Base-by-base conservation (phyloP, 37 sponge, comb jelly and placozoan genomes). In the Spongia lamella region DNA sequence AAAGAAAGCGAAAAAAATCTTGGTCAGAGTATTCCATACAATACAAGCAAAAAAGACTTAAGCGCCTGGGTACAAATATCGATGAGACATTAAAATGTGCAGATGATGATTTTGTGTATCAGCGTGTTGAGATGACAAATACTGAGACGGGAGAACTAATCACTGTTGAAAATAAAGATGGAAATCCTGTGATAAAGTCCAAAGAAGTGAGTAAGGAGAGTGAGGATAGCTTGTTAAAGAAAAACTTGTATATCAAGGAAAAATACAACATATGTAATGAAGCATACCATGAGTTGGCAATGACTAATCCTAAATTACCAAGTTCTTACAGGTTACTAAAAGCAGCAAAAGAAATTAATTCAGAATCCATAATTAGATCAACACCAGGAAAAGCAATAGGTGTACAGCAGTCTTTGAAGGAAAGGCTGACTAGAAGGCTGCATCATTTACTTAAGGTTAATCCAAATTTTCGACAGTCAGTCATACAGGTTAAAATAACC, bases 261-360 rank as follows among this genome's bases (percentile, higher is more conserved):
- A 69, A 69, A 49, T 69, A 26, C 27, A 20, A 25, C 7, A 14
- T 69, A n/a, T 47, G 27, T 39, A 34, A 69, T 47, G 53, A 47
- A 69, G 70, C 70, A 26, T 69, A 50, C 27, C 70, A 69, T 43
- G 70, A 69, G 26, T 34, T 69, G 5, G 16, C 27, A 52, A 69
- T 69, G 70, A 4, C 50, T 13, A 20, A 19, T 7, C 32, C 7
- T n/a, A 15, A 13, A 26, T 13, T 69, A 13, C 70, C 70, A 22
- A 9, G 70, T 7, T 25, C 30, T 7, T 15, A 22, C 7, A 6
- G 16, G 50, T 20, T 47, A 7, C 43, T 51, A 69, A 24, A 37
- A 24, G 66, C 11, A 13, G 7, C 9, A 19, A 65, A 30, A 65
- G 36, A 9, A 20, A 14, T 65, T 37, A 25, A 65, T 65, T 37